Base-by-base conservation (phyloP, 2,888 invertebrate species). In the Teinopalpus imperialis region DNA sequence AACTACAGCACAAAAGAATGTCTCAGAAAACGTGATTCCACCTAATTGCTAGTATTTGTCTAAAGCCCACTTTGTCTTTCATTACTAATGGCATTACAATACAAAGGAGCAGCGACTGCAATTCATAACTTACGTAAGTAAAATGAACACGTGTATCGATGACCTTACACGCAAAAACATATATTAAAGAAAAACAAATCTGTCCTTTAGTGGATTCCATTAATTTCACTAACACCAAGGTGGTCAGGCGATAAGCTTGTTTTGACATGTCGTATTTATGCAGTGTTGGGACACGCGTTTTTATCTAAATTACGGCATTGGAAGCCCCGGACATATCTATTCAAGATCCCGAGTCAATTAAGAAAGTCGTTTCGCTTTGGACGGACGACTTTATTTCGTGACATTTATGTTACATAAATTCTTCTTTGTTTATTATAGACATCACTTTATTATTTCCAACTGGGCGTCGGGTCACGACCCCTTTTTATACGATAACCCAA, bases 301-400 rank as follows among this genome's bases (percentile, higher is more conserved):
- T 85, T 83, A 87, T 85, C 87, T 86, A 80, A 85, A 86, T 81
- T 71, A 80, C 78, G 63, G 66, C 69, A 70, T 80, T 83, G 82
- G 85, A 74, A 82, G 85, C 83, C 68, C 67, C 66, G 54, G 61
- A 71, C 67, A 69, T 74, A 73, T 80, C 79, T 75, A 71, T 72
- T 62, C 53, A 53, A 59, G 60, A 57, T 59, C 62, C 61, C 54
- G 59, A 65, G 70, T 73, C 75, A 74, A 80, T 81, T 79, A 78
- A 69, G 71, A 68, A 64, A 64, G 65, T 63, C 61, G 46, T 48
- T 52, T 55, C 43, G 51, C 47, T 55, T 47, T 43, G 47, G 24
- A 53, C 43, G 49, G 49, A 60, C 51, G 40, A 49, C 57, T 59
- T 57, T 51, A 58, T 61, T 58, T 51, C 34, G 18, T 43, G 47